Evolutionary conservation across 2,888 invertebrate genomes (phyloP), one percentile per base, ranked within the genome.

Genomic region (Lepidocyrtinus sp.): DNA sequence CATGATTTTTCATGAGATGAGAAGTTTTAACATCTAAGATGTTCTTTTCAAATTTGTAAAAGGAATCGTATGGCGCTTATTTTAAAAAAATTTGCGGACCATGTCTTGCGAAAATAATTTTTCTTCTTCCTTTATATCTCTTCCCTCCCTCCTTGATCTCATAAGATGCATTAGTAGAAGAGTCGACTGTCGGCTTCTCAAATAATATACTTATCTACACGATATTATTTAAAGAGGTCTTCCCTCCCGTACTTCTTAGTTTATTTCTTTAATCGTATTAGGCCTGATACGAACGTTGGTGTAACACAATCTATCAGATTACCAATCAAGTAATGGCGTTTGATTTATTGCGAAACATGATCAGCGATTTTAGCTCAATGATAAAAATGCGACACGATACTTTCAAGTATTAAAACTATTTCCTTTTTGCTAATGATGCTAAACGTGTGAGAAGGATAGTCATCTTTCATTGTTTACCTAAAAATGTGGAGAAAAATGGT

Each of bases 1-100:
- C 80, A 80, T 75, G 80, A 80, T 71, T 80, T 55, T 75, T 80
- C 75, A 69, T 70, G 80, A 55, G 55, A 70, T 75, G 79, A 65
- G 65, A 70, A 73, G 55, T 55, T 55, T 55, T n/a, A 55, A n/a
- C n/a, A n/a, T n/a, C n/a, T n/a, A 55, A 36, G 36, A 36, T 55
- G 55, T 55, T 55, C 17, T 55, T 55, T 55, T 17, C n/a, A 12
- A n/a, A n/a, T 55, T 55, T 55, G 55, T 36, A 7, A 36, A 36
- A 36, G 12, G 12, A 55, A 55, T 15, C 17, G n/a, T 55, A 55
- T 55, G 55, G 17, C n/a, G n/a, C n/a, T 36, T 36, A 12, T 36
- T 36, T 36, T 12, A 36, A 36, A n/a, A n/a, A n/a, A n/a, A 55
- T 55, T 55, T 55, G 9, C 55, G 55, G 55, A 9, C 55, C 55